Evolutionary conservation across 1,140 invertebrate species (phyloP).

Genomic region (Bathynomus jamesi): DNA sequence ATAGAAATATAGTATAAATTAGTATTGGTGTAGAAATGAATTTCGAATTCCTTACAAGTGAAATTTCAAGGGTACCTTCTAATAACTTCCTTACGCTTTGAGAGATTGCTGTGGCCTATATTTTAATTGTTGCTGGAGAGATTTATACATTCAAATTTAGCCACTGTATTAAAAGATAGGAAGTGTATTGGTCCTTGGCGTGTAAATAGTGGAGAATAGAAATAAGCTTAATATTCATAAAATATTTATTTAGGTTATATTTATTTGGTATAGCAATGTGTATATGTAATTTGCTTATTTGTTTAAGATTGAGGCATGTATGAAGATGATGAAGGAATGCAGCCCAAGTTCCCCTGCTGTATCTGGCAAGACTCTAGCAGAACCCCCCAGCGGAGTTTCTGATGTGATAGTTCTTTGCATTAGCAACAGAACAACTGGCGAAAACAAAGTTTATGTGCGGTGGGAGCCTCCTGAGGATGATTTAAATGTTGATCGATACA

Average conservation of each 20-base stretch:
- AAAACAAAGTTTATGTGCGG: not conserved
- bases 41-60: too few species aligned
- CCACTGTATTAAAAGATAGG: too few species aligned
- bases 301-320: not conserved
- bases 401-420: not conserved
- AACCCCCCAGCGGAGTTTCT: not conserved
- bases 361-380: not conserved
- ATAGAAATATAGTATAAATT: too few species aligned
- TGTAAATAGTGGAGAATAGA: too few species aligned
- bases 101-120: too few species aligned
- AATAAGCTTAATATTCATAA: not conserved
- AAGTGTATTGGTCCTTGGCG: too few species aligned
- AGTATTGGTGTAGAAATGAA: too few species aligned
- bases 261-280: not conserved
- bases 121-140: too few species aligned
- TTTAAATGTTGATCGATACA: not conserved
- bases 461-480: not conserved
- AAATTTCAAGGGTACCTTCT: too few species aligned
- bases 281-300: not conserved
- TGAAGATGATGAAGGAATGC: not conserved
- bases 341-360: not conserved
- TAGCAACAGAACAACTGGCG: not conserved
- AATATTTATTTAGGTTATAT: not conserved
- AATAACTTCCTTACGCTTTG: too few species aligned
- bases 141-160: too few species aligned